Conservation (phyloP, 2,888 invertebrate species). For the Spatulosminthurus flaviceps region DNA sequence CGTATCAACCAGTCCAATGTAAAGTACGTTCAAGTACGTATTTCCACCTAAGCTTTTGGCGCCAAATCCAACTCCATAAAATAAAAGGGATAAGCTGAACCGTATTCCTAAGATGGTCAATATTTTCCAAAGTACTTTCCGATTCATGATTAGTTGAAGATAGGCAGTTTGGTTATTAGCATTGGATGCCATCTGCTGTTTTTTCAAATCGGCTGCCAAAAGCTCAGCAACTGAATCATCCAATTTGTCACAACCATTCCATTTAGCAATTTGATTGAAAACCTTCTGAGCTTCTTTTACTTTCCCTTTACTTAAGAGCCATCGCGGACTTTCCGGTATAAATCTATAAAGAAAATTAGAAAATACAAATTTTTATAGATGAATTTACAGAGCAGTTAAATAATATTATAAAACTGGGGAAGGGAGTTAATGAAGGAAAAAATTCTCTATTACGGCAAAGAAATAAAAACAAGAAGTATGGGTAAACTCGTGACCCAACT, state of each 20-base stretch:
- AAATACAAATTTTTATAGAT: too few relatives aligned
- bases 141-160: slow-evolving; percentile 31
- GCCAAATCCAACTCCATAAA: slow-evolving; percentile 59
- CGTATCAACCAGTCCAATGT: slow-evolving; percentile 55
- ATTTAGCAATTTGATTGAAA: slow-evolving; percentile 60
- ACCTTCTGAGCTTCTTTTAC: slow-evolving; percentile 57
- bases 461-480: slow-evolving; percentile 49
- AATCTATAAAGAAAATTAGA: slow-evolving; percentile 42
- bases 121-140: slow-evolving; percentile 37
- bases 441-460: slow-evolving; percentile 57
- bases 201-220: background rate
- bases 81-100: slow-evolving; percentile 57
- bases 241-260: slow-evolving; percentile 52
- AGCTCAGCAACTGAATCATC: slow-evolving; percentile 50
- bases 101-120: slow-evolving; percentile 55
- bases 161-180: background rate
- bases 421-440: too few relatives aligned
- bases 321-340: slow-evolving; percentile 60
- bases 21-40: slow-evolving; percentile 57
- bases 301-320: slow-evolving; percentile 55
- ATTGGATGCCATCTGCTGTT: background rate
- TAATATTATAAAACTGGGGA: too few relatives aligned
- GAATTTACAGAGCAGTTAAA: too few relatives aligned
- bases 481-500: slow-evolving; percentile 51
- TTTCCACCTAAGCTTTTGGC: slow-evolving; percentile 56